Percentiles rank a stretch among this genome's conserved stretches.
phyloP scores from a whole-genome alignment of 2,113 vertebrate species.

The Rhea americana region DNA sequence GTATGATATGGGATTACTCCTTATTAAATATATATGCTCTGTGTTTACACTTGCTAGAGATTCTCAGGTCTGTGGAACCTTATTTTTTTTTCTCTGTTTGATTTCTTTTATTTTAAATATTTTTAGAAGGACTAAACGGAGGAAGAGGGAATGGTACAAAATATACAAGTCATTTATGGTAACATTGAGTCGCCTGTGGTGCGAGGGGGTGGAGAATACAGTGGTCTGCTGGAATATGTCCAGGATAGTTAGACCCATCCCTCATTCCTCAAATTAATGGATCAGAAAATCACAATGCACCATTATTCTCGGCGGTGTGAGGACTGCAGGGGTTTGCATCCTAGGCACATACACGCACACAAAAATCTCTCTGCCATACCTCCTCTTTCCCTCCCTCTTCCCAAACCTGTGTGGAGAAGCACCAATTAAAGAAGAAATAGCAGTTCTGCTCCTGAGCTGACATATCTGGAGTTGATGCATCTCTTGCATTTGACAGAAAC shows the following conservation, averaged over 20 bases:
- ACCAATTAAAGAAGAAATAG: conserved; percentile 34
- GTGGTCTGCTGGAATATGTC: not conserved
- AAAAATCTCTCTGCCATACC: too few relatives aligned
- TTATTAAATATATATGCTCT: conserved; percentile 14
- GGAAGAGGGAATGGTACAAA: not conserved
- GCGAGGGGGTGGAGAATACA: not conserved
- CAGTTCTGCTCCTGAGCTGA: not conserved
- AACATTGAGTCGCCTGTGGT: not conserved
- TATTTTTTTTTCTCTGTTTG: not conserved
- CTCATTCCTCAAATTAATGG: not conserved
- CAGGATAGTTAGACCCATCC: not conserved
- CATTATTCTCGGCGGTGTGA: not conserved
- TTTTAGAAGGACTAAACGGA: not conserved
- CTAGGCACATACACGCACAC: fast-evolving
- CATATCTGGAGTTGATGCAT: not conserved
- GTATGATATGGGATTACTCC: not conserved
- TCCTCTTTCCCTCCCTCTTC: not conserved
- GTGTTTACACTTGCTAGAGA: conserved; percentile 1
- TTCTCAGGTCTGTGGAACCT: not conserved
- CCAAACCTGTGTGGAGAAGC: not conserved
- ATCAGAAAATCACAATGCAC: not conserved
- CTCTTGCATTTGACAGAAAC: conserved; percentile 52
- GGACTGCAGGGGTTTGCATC: not conserved
- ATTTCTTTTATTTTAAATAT: not conserved
- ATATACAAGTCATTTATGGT: not conserved